These are phyloP conservation scores for Ceratoteleas bidentatus DNA, from an alignment of 1,140 invertebrate species.

Conservation along the genomic window DNA sequence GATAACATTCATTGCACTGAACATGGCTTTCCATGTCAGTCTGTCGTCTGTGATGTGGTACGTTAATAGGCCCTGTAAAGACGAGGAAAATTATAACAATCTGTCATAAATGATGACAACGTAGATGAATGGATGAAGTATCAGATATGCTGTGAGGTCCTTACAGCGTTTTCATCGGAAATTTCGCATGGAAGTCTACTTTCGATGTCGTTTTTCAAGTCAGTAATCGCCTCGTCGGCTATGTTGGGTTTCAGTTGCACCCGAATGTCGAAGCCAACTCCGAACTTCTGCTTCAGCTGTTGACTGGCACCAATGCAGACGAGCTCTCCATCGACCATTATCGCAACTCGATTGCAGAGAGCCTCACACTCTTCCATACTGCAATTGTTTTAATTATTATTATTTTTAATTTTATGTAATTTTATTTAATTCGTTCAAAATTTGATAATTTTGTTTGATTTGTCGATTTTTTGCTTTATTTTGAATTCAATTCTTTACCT, in stretches of 20 bases:
- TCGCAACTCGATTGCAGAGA: constrained; percentile 90
- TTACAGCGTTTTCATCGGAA: constrained; percentile 76
- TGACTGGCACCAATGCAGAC: constrained; percentile 86
- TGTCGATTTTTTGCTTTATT: too few relatives aligned
- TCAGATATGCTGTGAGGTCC: too few relatives aligned
- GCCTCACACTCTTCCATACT: constrained; percentile 96
- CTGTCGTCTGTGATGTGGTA: constrained; percentile 73
- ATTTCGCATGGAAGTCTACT: constrained; percentile 73
- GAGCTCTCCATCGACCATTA: constrained; percentile 93
- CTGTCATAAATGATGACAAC: too few relatives aligned
- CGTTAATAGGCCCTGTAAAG: constrained; percentile 47
- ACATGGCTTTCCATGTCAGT: constrained; percentile 76
- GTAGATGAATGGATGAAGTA: too few relatives aligned
- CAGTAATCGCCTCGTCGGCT: constrained; percentile 48
- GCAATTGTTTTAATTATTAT: constrained; percentile 14
- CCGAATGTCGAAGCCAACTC: constrained; percentile 81
- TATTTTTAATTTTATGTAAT: too few relatives aligned
- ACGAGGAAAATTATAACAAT: too few relatives aligned
- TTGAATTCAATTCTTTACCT: too few relatives aligned
- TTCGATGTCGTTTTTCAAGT: constrained; percentile 72
- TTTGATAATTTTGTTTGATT: too few relatives aligned
- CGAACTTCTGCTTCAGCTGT: constrained; percentile 84
- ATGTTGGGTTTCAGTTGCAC: constrained; percentile 68
- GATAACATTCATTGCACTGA: constrained; percentile 71
- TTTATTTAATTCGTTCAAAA: too few relatives aligned